Percentiles rank a stretch among this genome's conserved stretches.
Evolutionary conservation across 2,888 invertebrate species (phyloP).

Genomic region (Agriopis aurantiaria): DNA sequence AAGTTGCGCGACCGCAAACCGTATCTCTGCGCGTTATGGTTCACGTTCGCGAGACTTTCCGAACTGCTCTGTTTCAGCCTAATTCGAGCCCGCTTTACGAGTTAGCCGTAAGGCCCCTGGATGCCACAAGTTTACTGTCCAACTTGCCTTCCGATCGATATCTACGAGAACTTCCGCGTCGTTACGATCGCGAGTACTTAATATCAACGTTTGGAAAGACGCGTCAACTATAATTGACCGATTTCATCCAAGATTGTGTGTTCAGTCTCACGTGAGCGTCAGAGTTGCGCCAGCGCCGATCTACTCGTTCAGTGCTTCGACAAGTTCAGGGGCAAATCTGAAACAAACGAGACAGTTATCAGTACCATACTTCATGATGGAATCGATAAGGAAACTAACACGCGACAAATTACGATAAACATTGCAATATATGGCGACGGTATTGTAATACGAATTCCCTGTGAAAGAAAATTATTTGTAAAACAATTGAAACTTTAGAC

Average conservation of each 20-base stretch:
- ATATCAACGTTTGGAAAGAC: conserved; percentile 29
- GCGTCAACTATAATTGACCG: conserved; percentile 49
- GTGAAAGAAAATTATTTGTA: too few species aligned
- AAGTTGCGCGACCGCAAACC: too few species aligned
- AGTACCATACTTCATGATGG: not conserved
- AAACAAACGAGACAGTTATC: conserved; percentile 51
- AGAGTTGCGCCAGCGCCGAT: conserved; percentile 61
- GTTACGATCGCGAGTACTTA: not conserved
- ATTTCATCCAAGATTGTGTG: conserved; percentile 62
- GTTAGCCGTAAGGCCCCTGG: conserved; percentile 17
- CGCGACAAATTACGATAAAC: too few species aligned
- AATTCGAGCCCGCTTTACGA: too few species aligned
- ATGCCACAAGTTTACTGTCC: conserved; percentile 65
- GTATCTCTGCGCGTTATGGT: too few species aligned
- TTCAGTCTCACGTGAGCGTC: conserved; percentile 66
- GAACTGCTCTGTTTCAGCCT: too few species aligned
- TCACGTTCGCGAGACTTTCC: too few species aligned
- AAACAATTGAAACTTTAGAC: too few species aligned
- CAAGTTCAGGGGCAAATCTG: conserved; percentile 96
- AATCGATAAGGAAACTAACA: too few species aligned
- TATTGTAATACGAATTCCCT: too few species aligned
- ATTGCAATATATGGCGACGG: too few species aligned
- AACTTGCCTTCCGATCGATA: conserved; percentile 24
- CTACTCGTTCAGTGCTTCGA: conserved; percentile 90
- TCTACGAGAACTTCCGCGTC: not conserved